phyloP scores from a whole-genome alignment of 2,888 invertebrate genomes.

The Theristus sp. region DNA sequence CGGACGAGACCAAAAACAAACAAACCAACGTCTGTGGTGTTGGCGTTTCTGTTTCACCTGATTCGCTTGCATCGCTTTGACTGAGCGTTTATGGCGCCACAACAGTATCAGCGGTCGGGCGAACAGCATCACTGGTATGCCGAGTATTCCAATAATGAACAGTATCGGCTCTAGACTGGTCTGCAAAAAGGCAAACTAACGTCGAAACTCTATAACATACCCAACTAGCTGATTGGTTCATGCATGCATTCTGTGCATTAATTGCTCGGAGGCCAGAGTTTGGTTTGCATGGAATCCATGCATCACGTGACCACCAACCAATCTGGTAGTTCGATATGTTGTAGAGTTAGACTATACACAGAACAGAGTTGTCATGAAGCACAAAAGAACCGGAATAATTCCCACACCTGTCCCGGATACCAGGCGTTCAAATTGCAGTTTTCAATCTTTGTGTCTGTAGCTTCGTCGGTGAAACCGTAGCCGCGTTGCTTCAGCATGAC shows the following conservation, averaged over 20 bases:
- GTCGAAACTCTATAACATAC: no score
- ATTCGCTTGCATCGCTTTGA: constrained; percentile 16
- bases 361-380: not conserved
- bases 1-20: no score
- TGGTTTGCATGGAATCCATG: no score
- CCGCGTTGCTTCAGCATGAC: constrained; percentile 53
- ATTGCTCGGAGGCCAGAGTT: no score
- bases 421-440: constrained; percentile 23
- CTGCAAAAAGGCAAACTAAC: no score
- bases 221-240: no score
- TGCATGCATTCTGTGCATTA: no score
- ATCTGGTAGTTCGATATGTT: no score
- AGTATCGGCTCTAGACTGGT: constrained; percentile 27
- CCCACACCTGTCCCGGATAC: constrained; percentile 32
- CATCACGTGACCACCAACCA: no score
- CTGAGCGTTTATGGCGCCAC: not conserved
- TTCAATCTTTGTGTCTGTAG: constrained; percentile 1
- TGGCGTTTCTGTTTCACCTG: no score
- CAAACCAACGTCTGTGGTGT: no score
- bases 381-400: no score
- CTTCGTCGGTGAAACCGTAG: constrained; percentile 11
- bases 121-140: constrained; percentile 25
- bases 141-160: constrained; percentile 26
- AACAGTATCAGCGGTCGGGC: constrained; percentile 21
- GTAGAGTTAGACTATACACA: not conserved